These are phyloP conservation scores for Threskiornis aethiopicus DNA, from an alignment of 2,797 vertebrate genomes.

Conservation along the genomic window DNA sequence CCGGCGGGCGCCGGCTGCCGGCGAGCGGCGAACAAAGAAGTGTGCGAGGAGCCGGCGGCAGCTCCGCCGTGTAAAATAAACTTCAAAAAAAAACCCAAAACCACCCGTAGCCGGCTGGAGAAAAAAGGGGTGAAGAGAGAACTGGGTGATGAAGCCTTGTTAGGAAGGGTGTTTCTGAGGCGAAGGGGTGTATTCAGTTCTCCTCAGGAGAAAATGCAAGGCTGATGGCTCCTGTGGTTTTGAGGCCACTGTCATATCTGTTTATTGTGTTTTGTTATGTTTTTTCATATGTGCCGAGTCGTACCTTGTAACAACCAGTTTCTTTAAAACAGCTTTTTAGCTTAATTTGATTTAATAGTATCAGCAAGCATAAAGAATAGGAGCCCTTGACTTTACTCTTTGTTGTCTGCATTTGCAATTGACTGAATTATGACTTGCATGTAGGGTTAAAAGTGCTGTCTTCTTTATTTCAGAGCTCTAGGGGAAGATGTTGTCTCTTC, in stretches of 20 bases:
- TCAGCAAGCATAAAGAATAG: neutral
- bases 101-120: neutral
- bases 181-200: neutral
- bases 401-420: slow-evolving; percentile 29
- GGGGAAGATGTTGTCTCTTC: slow-evolving; percentile 63
- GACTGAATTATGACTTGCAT: neutral
- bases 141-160: neutral
- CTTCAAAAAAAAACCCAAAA: neutral
- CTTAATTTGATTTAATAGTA: neutral
- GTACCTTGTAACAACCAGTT: neutral
- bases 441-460: slow-evolving; percentile 57
- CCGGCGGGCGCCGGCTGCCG: neutral
- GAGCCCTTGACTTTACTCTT: slow-evolving; percentile 5
- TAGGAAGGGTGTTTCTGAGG: neutral
- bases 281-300: neutral
- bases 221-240: neutral
- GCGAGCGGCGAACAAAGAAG: slow-evolving; percentile 68
- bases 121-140: neutral
- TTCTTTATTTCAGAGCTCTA: slow-evolving; percentile 67
- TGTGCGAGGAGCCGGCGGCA: neutral
- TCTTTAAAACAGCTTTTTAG: neutral
- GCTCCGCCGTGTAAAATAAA: neutral
- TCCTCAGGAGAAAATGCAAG: neutral
- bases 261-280: neutral
- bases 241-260: neutral